Evolutionary conservation across 2,113 vertebrate genomes (phyloP).

Genomic region (Mus spicilegus): DNA sequence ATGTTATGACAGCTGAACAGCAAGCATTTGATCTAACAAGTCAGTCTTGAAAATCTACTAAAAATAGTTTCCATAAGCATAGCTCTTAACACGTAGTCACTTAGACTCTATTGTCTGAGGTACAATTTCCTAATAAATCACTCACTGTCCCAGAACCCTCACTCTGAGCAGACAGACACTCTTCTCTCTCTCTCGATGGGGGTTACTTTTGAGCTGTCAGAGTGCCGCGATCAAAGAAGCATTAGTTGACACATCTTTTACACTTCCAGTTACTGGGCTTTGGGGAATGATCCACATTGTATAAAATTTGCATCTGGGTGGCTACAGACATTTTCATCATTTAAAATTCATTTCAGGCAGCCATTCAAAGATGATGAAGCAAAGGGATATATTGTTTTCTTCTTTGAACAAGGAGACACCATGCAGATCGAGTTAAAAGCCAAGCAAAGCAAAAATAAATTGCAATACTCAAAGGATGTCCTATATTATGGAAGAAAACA

Average conservation of each 20-base stretch:
- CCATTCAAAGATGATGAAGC: conserved; percentile 47
- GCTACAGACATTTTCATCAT: background rate
- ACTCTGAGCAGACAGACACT: background rate
- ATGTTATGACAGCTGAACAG: background rate
- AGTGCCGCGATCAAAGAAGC: conserved; percentile 1
- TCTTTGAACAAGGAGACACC: conserved; percentile 42
- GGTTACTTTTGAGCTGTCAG: conserved; percentile 42
- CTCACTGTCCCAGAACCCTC: background rate
- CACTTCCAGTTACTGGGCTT: background rate
- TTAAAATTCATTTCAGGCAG: conserved; percentile 44
- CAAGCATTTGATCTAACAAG: background rate
- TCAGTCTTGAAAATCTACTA: background rate
- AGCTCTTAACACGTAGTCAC: conserved; percentile 24
- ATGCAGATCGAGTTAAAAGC: conserved; percentile 11
- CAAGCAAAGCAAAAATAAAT: conserved; percentile 48
- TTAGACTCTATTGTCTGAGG: conserved; percentile 32
- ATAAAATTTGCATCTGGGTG: conserved; percentile 16
- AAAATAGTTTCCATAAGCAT: conserved; percentile 32
- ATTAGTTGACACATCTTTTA: conserved; percentile 1
- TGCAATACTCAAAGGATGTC: background rate
- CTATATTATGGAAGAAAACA: background rate
- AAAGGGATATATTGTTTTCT: conserved; percentile 52
- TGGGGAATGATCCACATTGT: background rate
- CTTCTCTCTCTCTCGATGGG: background rate
- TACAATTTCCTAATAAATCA: background rate